Evolutionary conservation across 2,113 vertebrate genomes (phyloP), one percentile per base, ranked within the genome.

Genomic region (Bambusicola thoracicus): DNA sequence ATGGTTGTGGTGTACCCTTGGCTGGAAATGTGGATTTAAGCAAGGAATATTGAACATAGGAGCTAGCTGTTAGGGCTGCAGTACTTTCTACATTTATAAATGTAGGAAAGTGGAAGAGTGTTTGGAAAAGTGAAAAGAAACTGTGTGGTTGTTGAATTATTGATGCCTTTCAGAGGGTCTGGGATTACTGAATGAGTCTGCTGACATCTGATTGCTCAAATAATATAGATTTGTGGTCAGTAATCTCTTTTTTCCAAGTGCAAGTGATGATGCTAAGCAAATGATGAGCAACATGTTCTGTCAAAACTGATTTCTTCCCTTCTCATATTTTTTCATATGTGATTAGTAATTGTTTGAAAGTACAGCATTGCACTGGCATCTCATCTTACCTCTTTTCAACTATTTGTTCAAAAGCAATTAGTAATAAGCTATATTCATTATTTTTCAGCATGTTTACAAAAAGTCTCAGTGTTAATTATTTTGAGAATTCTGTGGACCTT

Each of bases 21-120:
- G 11, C 46, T 85, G 19, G 32, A 67, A 49, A 27, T 5, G 4
- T 36, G 17, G 8, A 63, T 24, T 58, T 53, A 79, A 63, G 67
- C 32, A 46, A 59, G 15, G 12, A 68, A 6, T n/a, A 10, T 56
- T 78, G 55, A 56, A 68, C 9, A 5, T 2, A 4, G 20, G 34
- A 73, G 27, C 3, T 10, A 34, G 24, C 6, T 27, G 6, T 34
- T 46, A 79, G 32, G 7, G 3, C 25, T 59, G n/a, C 13, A 70
- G 3, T 38, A 4, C 8, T 59, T 84, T 70, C 34, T 63, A 48
- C 7, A 1, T 55, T 38, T 0, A 0, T 63, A 5, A 21, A 10
- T 51, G 17, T 55, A 56, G 62, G 55, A 58, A 79, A 72, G 8
- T 25, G 8, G 48, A 49, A 24, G 7, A 49, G 48, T 29, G 51